These are phyloP conservation scores for Harpagifer antarcticus DNA, from an alignment of 2,797 vertebrate species.

Conservation along the genomic window DNA sequence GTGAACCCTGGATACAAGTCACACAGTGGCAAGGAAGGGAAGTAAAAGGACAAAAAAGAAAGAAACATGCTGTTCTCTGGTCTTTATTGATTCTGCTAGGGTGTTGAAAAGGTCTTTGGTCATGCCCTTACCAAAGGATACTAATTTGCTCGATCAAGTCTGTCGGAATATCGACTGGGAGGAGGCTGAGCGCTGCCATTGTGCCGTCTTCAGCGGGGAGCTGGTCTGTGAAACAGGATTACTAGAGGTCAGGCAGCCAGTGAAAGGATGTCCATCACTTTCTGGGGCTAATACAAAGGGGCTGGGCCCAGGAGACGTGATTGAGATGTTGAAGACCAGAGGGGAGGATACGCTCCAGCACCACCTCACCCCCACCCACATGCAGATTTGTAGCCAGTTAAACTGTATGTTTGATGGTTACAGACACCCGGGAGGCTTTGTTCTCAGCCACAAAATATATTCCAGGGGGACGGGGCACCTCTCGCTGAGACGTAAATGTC, in stretches of 20 bases:
- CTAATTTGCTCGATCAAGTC: constrained; percentile 99
- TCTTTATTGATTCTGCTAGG: constrained; percentile 92
- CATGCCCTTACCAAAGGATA: constrained; percentile 96
- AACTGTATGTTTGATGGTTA: constrained; percentile 65
- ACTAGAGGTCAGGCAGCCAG: constrained; percentile 97
- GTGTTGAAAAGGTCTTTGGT: constrained; percentile 98
- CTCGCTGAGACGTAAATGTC: constrained; percentile 4
- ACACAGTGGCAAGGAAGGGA: constrained; percentile 45
- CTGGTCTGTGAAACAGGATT: constrained; percentile 99
- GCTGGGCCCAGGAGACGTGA: constrained; percentile 89
- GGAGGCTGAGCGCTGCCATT: constrained; percentile 95
- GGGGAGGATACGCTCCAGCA: constrained; percentile 57
- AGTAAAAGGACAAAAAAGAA: constrained; percentile 68
- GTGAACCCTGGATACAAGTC: constrained; percentile 87
- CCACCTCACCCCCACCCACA: constrained; percentile 69
- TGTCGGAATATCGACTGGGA: constrained; percentile 97
- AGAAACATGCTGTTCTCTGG: constrained; percentile 91
- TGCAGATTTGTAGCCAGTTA: constrained; percentile 86
- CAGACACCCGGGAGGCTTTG: constrained; percentile 39
- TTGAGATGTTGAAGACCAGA: constrained; percentile 94
- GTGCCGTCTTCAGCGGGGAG: constrained; percentile 93
- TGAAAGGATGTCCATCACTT: constrained; percentile 97
- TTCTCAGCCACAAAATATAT: constrained; percentile 35
- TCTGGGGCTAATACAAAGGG: constrained; percentile 91
- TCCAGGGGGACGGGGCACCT: background rate